These are phyloP conservation scores for Cisticola juncidis DNA, from an alignment of 2,113 vertebrate genomes.

Conservation along the genomic window DNA sequence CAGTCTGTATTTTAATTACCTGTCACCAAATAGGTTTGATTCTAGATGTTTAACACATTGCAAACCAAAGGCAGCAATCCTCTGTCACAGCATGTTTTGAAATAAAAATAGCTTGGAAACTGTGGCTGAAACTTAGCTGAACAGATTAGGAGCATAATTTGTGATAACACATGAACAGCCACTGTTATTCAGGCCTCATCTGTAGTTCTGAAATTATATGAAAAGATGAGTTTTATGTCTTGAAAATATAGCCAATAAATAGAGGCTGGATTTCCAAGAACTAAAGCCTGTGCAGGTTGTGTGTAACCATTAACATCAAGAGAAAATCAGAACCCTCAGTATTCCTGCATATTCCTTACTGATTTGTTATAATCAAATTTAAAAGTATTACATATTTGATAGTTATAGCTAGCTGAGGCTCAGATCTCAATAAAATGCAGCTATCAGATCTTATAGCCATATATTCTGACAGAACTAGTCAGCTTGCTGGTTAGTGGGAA, in stretches of 20 bases:
- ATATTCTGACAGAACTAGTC: background rate
- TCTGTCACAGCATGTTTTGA: background rate
- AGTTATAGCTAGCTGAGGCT: background rate
- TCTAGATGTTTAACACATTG: background rate
- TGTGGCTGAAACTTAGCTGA: background rate
- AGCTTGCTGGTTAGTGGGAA: background rate
- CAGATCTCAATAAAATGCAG: background rate
- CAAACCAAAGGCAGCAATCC: background rate
- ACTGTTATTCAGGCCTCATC: background rate
- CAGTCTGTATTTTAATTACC: background rate
- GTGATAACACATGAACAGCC: fast-evolving
- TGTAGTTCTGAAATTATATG: background rate
- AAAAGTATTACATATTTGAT: background rate
- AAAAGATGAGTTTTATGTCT: background rate
- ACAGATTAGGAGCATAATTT: background rate
- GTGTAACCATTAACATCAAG: background rate
- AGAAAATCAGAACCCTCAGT: background rate
- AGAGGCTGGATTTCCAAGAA: background rate
- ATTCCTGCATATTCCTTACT: background rate
- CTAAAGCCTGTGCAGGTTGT: background rate
- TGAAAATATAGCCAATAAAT: background rate
- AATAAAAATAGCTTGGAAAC: background rate
- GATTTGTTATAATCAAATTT: background rate
- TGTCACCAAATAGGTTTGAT: background rate
- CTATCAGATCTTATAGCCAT: background rate